Evolutionary conservation across 2,797 vertebrate genomes (phyloP).

Genomic region (Aselliscus stoliczkanus): DNA sequence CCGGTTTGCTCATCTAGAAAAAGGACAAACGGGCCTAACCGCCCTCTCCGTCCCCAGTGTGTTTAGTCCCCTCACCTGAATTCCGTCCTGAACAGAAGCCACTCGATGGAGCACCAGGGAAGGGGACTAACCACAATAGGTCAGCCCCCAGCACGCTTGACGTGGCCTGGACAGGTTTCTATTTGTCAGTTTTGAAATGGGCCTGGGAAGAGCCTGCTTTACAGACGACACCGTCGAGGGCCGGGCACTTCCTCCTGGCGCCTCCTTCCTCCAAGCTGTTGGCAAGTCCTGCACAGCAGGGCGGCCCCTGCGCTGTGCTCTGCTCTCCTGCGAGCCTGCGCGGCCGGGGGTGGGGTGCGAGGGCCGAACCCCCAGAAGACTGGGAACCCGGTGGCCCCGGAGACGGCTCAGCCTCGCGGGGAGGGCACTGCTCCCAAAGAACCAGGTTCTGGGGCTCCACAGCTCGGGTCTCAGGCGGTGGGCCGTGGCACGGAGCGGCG

Average conservation of each 20-base stretch:
- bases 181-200: neutral
- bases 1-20: neutral
- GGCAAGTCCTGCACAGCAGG: too few species aligned
- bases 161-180: accelerated
- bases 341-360: accelerated
- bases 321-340: neutral
- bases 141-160: accelerated
- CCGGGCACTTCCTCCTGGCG: too few species aligned
- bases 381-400: neutral
- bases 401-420: neutral
- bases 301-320: accelerated
- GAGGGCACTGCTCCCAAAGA: neutral
- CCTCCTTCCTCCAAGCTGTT: too few species aligned
- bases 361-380: neutral
- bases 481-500: accelerated
- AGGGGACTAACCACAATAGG: neutral
- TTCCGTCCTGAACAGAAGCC: too few species aligned
- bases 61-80: neutral
- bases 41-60: too few species aligned
- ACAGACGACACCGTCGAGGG: too few species aligned
- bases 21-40: neutral
- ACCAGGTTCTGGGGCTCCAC: neutral
- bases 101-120: neutral
- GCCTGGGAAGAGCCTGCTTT: too few species aligned
- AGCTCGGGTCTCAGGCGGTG: neutral